Percentiles rank a stretch among this genome's conserved stretches.
Evolutionary conservation across 2,888 invertebrate species (phyloP).

Genomic region (Xanthia togata): DNA sequence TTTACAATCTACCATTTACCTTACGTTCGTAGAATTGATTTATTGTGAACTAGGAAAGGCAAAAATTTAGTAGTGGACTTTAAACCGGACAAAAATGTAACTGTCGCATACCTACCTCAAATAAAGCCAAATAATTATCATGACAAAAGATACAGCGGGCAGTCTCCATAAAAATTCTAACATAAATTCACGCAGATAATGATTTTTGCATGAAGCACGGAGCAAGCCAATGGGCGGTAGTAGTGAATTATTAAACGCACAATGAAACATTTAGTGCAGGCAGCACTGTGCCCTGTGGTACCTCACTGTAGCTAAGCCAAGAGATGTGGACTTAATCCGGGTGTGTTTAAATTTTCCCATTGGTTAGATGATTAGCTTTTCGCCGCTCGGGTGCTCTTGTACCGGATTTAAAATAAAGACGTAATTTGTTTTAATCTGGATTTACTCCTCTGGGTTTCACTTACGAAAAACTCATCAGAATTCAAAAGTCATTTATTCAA

Average conservation of each 20-base stretch:
- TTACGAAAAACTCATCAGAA: slow-evolving; percentile 14
- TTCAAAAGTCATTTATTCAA: too few species aligned
- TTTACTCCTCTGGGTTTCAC: slow-evolving; percentile 4
- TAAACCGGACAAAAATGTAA: background rate
- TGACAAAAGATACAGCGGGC: slow-evolving; percentile 5
- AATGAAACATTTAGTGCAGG: slow-evolving; percentile 62
- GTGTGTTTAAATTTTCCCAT: slow-evolving; percentile 29
- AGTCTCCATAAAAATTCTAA: slow-evolving; percentile 38
- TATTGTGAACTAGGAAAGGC: background rate
- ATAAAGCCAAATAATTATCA: slow-evolving; percentile 5
- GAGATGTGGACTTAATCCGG: slow-evolving; percentile 27
- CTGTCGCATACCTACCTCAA: background rate
- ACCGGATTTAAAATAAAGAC: slow-evolving; percentile 27
- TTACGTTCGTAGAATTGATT: background rate
- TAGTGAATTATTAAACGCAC: slow-evolving; percentile 63
- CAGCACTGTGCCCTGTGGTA: slow-evolving; percentile 26
- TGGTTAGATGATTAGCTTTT: slow-evolving; percentile 40
- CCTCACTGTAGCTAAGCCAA: slow-evolving; percentile 32
- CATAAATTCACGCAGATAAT: slow-evolving; percentile 55
- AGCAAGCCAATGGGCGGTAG: slow-evolving; percentile 61
- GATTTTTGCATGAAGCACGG: slow-evolving; percentile 59
- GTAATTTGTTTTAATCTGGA: slow-evolving; percentile 24
- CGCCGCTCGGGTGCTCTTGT: slow-evolving; percentile 7
- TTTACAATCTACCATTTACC: background rate
- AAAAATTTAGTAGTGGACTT: background rate